Evolutionary conservation across 2,888 invertebrate genomes (phyloP), one percentile per base, ranked within the genome.

Genomic region (Parnassius mnemosyne): DNA sequence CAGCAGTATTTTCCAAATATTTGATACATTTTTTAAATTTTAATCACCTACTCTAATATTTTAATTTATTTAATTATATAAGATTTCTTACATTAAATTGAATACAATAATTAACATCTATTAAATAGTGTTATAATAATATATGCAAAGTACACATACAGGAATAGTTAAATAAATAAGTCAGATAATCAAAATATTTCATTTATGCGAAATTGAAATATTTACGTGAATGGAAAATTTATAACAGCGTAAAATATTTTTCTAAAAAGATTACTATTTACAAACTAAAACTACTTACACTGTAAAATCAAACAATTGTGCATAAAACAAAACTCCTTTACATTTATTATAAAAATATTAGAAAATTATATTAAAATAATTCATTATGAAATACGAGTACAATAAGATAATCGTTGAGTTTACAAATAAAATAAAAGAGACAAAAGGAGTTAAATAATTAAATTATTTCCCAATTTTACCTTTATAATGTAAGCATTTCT

Each of bases 401-500:
- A 5, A 10, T 43, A 10, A 11, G 43, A 43, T 10, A 11, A 11
- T 43, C 3, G 11, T 43, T 43, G 11, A 10, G 49, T 56, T 57
- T 50, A 52, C 51, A 57, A 50, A 51, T 46, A 61, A 43, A 43
- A 3, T 43, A 43, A 43, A 43, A 43, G 3, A 11, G 43, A 9
- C 9, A 43, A 43, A 43, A 43, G 10, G 11, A 43, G 11, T 11
- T 11, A 43, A 11, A 34, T 34, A 43, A 43, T 11, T 9, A 49
- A 47, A 16, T 82, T 83, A 87, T 74, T 89, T 88, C 1, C 79
- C 71, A 47, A 84, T 75, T 67, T 87, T 89, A 2, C 89, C 92
- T 73, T 90, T 92, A 60, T 90, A 92, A 76, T 92, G 92, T 60
- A 92, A 78, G 66, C 92, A 92, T 74, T 92, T 92, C 73, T 91